These are phyloP conservation scores for Ciconia boyciana DNA, from an alignment of 2,113 vertebrate genomes.

Conservation along the genomic window DNA sequence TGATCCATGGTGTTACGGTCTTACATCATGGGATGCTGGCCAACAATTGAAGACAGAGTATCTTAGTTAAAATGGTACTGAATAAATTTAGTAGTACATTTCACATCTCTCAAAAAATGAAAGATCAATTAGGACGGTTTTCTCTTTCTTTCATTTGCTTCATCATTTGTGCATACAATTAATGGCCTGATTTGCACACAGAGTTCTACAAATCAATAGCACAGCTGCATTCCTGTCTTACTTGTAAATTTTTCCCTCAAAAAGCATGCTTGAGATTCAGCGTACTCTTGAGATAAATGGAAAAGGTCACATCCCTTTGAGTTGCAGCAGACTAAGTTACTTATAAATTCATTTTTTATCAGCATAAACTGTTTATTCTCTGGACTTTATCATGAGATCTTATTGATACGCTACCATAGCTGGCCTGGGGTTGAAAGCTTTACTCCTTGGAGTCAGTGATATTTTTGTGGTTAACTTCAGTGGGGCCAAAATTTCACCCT, in stretches of 20 bases:
- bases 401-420: not conserved
- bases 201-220: not conserved
- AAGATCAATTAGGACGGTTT: not conserved
- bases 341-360: constrained; percentile 17
- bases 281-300: not conserved
- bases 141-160: not conserved
- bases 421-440: not conserved
- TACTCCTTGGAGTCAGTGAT: not conserved
- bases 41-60: not conserved
- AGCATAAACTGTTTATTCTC: not conserved
- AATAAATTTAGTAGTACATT: not conserved
- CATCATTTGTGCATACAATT: not conserved
- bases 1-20: not conserved
- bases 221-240: not conserved
- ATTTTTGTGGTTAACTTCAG: not conserved
- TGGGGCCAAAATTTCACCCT: not conserved
- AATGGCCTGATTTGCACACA: not conserved
- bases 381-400: not conserved
- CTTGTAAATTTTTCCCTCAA: not conserved
- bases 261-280: not conserved
- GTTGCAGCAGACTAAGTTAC: not conserved
- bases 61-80: not conserved
- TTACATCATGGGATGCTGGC: not conserved
- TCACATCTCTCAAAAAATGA: not conserved
- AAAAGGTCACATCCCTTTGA: not conserved